Conservation (phyloP, 1,140 invertebrate genomes). For the Megalonaias nervosa region DNA sequence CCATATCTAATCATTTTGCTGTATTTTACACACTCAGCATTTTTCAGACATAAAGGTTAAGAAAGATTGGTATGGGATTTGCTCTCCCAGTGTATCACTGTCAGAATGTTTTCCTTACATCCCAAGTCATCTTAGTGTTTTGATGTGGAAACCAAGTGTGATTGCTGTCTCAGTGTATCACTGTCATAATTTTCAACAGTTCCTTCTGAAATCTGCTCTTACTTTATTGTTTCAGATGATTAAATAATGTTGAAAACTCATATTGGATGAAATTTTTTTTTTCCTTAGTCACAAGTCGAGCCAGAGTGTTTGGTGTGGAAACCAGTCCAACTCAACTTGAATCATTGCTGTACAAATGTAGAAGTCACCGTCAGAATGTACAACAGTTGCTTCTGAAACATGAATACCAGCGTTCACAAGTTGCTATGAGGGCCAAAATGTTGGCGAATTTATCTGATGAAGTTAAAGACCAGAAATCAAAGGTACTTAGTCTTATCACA, state of each 20-base stretch:
- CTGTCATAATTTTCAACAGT: slow-evolving; percentile 58
- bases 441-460: slow-evolving; percentile 59
- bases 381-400: slow-evolving; percentile 63
- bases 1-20: background rate
- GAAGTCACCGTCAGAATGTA: slow-evolving; percentile 57
- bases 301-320: slow-evolving; percentile 55
- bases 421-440: slow-evolving; percentile 64
- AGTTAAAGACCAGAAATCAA: slow-evolving; percentile 35
- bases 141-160: slow-evolving; percentile 53
- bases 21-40: background rate
- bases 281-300: slow-evolving; percentile 44
- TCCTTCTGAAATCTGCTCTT: slow-evolving; percentile 50
- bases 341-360: slow-evolving; percentile 50
- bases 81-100: slow-evolving; percentile 54
- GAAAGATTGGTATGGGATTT: slow-evolving; percentile 20
- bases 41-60: slow-evolving; percentile 6
- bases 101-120: slow-evolving; percentile 45
- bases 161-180: slow-evolving; percentile 54
- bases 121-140: slow-evolving; percentile 51
- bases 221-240: background rate
- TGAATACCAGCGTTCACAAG: slow-evolving; percentile 64
- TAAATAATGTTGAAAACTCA: background rate
- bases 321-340: slow-evolving; percentile 51
- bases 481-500: slow-evolving; percentile 9
- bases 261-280: slow-evolving; percentile 5